A percentile compares a stretch with the other conserved stretches of the same genome.
Evolutionary conservation across 2,113 vertebrate genomes (phyloP).

Genomic region (Clinocottus analis): DNA sequence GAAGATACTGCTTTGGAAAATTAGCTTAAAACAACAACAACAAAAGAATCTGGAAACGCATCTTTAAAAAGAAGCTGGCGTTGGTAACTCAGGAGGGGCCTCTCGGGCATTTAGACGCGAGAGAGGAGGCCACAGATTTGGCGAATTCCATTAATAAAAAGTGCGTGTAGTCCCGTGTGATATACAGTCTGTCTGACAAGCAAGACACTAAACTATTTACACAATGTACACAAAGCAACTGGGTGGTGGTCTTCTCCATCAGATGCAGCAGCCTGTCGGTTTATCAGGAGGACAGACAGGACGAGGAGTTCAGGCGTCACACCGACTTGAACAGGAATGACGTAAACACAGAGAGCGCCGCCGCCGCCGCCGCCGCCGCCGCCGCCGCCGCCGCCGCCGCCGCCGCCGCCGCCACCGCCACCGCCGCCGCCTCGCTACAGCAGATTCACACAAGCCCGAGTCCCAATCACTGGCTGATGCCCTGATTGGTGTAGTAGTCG

Average conservation of each 20-base stretch:
- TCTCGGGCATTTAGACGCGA: slow-evolving; percentile 25
- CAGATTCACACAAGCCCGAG: slow-evolving; percentile 11
- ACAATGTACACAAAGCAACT: slow-evolving; percentile 58
- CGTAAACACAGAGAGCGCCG: not conserved
- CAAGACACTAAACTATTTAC: slow-evolving; percentile 59
- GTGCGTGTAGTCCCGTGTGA: slow-evolving; percentile 55
- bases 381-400: not conserved
- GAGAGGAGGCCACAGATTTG: slow-evolving; percentile 60
- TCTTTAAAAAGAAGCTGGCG: slow-evolving; percentile 35
- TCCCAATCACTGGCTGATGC: slow-evolving; percentile 72
- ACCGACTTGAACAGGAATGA: slow-evolving; percentile 6
- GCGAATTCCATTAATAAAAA: slow-evolving; percentile 57
- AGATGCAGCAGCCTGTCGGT: slow-evolving; percentile 25
- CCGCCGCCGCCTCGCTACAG: not conserved
- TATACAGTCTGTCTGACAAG: slow-evolving; percentile 34
- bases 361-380: not conserved
- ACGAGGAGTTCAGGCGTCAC: slow-evolving; percentile 11
- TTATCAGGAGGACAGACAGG: slow-evolving; percentile 32
- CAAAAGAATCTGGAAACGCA: slow-evolving; percentile 25
- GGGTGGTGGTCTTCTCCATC: slow-evolving; percentile 13
- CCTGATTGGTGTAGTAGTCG: slow-evolving; percentile 85
- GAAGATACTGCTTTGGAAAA: slow-evolving; percentile 46
- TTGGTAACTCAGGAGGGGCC: slow-evolving; percentile 15
- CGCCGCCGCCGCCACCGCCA: not conserved
- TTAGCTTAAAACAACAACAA: slow-evolving; percentile 42